Percentiles rank a stretch among this genome's conserved stretches.
Evolutionary conservation across 2,113 vertebrate species (phyloP).

Genomic region (Ovibos moschatus): DNA sequence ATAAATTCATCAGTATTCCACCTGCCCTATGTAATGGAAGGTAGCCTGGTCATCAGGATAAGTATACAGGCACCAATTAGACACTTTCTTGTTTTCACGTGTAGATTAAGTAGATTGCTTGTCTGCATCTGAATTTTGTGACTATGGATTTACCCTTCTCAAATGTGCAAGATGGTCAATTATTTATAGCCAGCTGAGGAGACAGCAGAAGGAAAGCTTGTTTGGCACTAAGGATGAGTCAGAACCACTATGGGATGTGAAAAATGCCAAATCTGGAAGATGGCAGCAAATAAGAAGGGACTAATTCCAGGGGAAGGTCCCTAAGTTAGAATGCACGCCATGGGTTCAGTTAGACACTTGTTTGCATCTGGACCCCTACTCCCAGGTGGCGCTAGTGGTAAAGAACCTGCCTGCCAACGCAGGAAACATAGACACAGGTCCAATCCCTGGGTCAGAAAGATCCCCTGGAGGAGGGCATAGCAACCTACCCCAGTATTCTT

Average conservation of each 20-base stretch:
- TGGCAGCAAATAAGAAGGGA: not conserved
- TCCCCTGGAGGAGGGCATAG: not conserved
- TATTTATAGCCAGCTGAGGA: not conserved
- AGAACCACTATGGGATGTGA: too few species aligned
- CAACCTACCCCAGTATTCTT: not conserved
- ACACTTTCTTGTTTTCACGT: not conserved
- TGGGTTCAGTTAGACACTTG: not conserved
- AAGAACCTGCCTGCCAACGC: not conserved
- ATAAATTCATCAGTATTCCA: not conserved
- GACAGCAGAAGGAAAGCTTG: not conserved
- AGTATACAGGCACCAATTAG: not conserved
- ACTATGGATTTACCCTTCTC: not conserved
- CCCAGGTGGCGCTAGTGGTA: not conserved
- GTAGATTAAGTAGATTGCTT: not conserved
- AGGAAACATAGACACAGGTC: not conserved
- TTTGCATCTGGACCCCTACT: not conserved
- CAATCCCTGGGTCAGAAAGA: not conserved
- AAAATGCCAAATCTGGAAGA: not conserved
- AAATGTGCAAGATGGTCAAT: not conserved
- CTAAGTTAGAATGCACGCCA: accelerated
- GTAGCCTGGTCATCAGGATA: not conserved
- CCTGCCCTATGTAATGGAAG: not conserved
- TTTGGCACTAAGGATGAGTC: not conserved
- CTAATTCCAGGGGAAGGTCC: not conserved
- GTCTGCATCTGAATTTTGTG: not conserved